Evolutionary conservation across 2,113 vertebrate species (phyloP).

Genomic region (Pao palembangensis): DNA sequence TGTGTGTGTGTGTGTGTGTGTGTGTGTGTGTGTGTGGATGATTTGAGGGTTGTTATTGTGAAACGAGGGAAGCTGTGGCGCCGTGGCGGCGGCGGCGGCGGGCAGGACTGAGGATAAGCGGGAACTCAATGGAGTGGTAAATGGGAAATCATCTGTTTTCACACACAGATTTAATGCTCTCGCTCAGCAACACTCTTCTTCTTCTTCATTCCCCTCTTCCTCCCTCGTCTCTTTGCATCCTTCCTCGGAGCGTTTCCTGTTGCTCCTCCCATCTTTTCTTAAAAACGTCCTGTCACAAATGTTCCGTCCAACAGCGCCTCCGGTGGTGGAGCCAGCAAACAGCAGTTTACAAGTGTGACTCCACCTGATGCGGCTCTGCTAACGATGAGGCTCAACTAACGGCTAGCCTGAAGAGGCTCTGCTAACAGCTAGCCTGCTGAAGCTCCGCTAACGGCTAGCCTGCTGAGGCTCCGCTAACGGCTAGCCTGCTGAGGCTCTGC

Average conservation of each 20-base stretch:
- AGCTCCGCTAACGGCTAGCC: too few species aligned
- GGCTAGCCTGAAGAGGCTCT: too few species aligned
- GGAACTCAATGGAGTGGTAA: conserved; percentile 87
- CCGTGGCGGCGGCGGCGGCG: conserved; percentile 59
- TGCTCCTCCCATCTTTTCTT: neutral
- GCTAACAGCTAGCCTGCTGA: too few species aligned
- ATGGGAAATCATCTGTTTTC: conserved; percentile 87
- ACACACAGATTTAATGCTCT: conserved; percentile 79
- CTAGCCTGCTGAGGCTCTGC: too few species aligned
- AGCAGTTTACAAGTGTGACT: too few species aligned
- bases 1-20: conserved; percentile 4
- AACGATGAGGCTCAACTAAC: too few species aligned
- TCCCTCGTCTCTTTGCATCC: neutral
- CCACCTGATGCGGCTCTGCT: too few species aligned
- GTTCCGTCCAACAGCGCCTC: too few species aligned
- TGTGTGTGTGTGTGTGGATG: conserved; percentile 18
- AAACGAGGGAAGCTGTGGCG: conserved; percentile 60
- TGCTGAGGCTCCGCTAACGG: too few species aligned
- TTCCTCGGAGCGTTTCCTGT: too few species aligned
- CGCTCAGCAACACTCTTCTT: conserved; percentile 50
- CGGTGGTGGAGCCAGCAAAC: too few species aligned
- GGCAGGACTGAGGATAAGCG: conserved; percentile 72
- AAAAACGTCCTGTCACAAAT: too few species aligned
- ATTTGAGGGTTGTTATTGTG: conserved; percentile 55
- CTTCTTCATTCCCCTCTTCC: conserved; percentile 23